Evolutionary conservation across 2,797 vertebrate genomes (phyloP).

Genomic region (Hippopotamyrus pictus): DNA sequence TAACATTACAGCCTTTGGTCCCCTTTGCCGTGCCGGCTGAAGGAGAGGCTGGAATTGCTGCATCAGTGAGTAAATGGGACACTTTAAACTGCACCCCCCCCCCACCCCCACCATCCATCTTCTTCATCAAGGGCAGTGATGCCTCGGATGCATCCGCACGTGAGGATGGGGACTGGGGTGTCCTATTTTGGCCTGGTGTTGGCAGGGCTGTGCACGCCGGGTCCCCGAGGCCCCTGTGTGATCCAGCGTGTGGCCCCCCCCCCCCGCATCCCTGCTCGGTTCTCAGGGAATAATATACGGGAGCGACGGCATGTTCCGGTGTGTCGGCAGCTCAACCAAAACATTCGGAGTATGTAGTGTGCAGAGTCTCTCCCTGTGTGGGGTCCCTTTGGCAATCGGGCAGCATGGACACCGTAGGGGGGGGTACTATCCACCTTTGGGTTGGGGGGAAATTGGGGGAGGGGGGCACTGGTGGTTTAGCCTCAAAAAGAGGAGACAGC

Average conservation of each 20-base stretch:
- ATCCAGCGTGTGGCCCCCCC: background rate
- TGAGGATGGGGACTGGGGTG: slow-evolving; percentile 22
- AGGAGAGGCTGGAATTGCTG: slow-evolving; percentile 53
- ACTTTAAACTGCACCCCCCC: slow-evolving; percentile 46
- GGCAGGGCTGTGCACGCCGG: background rate
- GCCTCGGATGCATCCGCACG: slow-evolving; percentile 38
- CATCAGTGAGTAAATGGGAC: slow-evolving; percentile 63
- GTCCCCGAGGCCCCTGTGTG: background rate
- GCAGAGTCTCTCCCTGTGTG: background rate
- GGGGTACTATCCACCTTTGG: background rate
- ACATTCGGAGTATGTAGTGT: background rate
- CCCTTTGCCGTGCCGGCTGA: slow-evolving; percentile 32
- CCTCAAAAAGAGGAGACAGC: background rate
- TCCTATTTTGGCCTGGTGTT: slow-evolving; percentile 31
- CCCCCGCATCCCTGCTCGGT: background rate
- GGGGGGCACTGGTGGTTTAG: background rate
- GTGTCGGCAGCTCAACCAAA: background rate
- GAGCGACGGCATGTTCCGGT: background rate
- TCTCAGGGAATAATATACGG: background rate
- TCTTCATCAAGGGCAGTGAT: slow-evolving; percentile 43
- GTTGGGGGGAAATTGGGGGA: background rate
- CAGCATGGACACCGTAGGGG: background rate
- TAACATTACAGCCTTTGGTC: slow-evolving; percentile 26
- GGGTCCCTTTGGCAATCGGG: background rate
- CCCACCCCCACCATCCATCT: slow-evolving; percentile 30